Percentiles rank a stretch among this genome's conserved stretches.
These are phyloP conservation scores for Acromyrmex heyeri DNA, from an alignment of 1,140 invertebrate genomes.

Conservation along the genomic window DNA sequence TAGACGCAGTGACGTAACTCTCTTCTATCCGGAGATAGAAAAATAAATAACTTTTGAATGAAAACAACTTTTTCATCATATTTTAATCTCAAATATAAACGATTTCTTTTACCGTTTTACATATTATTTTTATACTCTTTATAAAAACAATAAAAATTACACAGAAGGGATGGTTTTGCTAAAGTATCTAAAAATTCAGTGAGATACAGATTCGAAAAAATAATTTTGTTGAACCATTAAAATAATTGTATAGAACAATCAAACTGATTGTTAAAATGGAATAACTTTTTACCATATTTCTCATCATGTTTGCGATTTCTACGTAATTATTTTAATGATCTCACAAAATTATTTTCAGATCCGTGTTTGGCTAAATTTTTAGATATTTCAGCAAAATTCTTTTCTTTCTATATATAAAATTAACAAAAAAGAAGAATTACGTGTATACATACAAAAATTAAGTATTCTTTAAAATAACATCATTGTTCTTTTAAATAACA, in stretches of 20 bases:
- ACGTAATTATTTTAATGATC: too few relatives aligned
- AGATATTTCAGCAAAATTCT: not conserved
- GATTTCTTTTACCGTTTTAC: not conserved
- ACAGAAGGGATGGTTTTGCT: too few relatives aligned
- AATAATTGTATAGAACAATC: too few relatives aligned
- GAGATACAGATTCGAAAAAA: not conserved
- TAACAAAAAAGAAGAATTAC: not conserved
- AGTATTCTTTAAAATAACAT: too few relatives aligned
- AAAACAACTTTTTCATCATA: not conserved
- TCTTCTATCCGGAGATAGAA: not conserved
- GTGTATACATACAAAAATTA: too few relatives aligned
- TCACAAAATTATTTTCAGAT: too few relatives aligned
- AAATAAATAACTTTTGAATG: not conserved
- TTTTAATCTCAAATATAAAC: constrained; percentile 14
- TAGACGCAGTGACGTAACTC: not conserved
- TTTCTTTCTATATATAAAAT: not conserved
- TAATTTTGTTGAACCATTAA: not conserved
- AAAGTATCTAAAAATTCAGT: not conserved
- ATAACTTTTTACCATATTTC: too few relatives aligned
- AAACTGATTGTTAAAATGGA: too few relatives aligned
- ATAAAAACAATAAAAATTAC: too few relatives aligned
- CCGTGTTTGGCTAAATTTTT: too few relatives aligned
- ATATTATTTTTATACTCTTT: not conserved
- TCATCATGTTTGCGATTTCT: too few relatives aligned
- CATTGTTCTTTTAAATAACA: not conserved